phyloP scores from a whole-genome alignment of 2,113 vertebrate genomes.

The Hepsetus odoe region DNA sequence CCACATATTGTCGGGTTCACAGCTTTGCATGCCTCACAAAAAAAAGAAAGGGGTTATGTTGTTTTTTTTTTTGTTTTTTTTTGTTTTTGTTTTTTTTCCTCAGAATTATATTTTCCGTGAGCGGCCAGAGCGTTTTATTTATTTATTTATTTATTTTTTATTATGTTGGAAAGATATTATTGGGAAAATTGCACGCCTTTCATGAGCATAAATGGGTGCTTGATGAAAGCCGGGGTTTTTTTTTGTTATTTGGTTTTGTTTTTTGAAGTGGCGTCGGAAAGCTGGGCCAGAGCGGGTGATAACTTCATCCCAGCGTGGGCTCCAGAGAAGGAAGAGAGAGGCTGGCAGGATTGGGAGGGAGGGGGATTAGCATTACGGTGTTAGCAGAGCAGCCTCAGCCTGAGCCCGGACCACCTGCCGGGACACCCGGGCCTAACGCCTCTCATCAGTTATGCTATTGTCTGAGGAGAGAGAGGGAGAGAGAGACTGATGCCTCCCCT shows the following conservation, averaged over 20 bases:
- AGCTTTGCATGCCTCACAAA: background rate
- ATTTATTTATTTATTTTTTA: background rate
- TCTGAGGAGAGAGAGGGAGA: constrained; percentile 28
- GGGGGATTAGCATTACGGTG: constrained; percentile 45
- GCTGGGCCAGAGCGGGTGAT: constrained; percentile 90
- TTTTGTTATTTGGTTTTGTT: too few species aligned
- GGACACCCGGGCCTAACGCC: constrained; percentile 34
- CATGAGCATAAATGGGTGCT: constrained; percentile 87
- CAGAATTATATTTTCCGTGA: constrained; percentile 83
- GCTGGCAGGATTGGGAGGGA: background rate
- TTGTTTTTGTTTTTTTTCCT: too few species aligned
- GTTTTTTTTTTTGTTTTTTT: constrained; percentile 50
- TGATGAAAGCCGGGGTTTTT: constrained; percentile 91
- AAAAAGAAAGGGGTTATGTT: constrained; percentile 1
- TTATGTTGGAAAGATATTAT: constrained; percentile 81
- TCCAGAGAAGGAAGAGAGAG: constrained; percentile 36
- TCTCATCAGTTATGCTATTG: constrained; percentile 51
- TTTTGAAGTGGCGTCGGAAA: constrained; percentile 89
- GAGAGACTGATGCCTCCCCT: constrained; percentile 19
- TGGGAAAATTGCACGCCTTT: constrained; percentile 87
- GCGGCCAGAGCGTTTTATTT: constrained; percentile 77
- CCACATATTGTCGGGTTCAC: too few species aligned
- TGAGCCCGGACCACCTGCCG: constrained; percentile 54
- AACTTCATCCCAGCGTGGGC: constrained; percentile 89
- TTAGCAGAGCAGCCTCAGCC: constrained; percentile 3